These are phyloP conservation scores for Chamaetylas fuelleborni DNA, from an alignment of 2,113 vertebrate species.

Conservation along the genomic window DNA sequence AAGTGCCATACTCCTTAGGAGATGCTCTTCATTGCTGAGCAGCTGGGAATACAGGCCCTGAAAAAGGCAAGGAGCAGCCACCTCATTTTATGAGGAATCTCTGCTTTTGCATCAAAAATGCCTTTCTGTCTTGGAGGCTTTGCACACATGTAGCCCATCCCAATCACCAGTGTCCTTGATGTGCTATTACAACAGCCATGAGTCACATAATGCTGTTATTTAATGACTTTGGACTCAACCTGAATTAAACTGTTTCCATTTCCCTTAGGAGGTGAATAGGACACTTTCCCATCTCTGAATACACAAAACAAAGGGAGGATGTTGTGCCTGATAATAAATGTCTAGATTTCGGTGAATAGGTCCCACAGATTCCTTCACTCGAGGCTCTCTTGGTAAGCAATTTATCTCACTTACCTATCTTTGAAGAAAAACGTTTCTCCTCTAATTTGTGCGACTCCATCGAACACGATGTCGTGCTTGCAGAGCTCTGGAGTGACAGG, in stretches of 20 bases:
- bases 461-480: slow-evolving; percentile 86
- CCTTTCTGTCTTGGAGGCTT: not conserved
- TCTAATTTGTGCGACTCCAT: slow-evolving; percentile 90
- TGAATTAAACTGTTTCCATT: not conserved
- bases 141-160: not conserved
- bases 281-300: not conserved
- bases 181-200: not conserved
- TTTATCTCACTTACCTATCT: slow-evolving; percentile 84
- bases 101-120: not conserved
- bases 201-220: not conserved
- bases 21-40: not conserved
- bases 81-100: not conserved
- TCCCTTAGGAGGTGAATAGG: not conserved
- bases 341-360: not conserved
- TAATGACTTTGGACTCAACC: not conserved
- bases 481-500: slow-evolving; percentile 94
- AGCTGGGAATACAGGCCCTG: not conserved
- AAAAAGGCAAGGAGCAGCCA: not conserved
- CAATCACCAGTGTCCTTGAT: not conserved
- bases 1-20: not conserved
- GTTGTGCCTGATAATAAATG: not conserved
- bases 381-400: not conserved
- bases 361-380: not conserved
- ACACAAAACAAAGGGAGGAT: not conserved
- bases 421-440: slow-evolving; percentile 98